phyloP scores from a whole-genome alignment of 2,113 vertebrate genomes.

The Bothrops jararaca region DNA sequence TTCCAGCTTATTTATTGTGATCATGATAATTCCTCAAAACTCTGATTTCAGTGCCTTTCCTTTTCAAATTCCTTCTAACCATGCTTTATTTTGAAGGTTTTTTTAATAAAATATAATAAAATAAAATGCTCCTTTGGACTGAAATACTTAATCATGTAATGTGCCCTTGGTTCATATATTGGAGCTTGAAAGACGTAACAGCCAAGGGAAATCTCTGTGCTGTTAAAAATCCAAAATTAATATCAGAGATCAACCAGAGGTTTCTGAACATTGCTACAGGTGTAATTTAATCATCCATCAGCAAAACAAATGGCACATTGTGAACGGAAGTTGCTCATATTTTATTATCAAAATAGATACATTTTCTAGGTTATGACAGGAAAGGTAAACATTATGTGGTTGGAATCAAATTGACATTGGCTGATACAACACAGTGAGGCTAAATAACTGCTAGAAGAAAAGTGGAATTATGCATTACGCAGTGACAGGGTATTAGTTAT shows the following conservation, averaged over 20 bases:
- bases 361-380: neutral
- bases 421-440: neutral
- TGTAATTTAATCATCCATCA: conserved; percentile 15
- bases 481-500: neutral
- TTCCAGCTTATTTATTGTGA: neutral
- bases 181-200: neutral
- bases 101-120: neutral
- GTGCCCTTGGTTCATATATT: neutral
- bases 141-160: neutral
- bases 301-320: neutral
- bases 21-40: neutral
- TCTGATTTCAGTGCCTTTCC: neutral
- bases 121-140: neutral
- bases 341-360: neutral
- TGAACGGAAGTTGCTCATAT: neutral
- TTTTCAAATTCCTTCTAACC: neutral
- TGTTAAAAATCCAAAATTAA: conserved; percentile 12
- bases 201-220: neutral
- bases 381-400: neutral
- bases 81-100: neutral
- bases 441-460: neutral
- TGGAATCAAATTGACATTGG: neutral
- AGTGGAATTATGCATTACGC: neutral
- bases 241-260: neutral
- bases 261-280: neutral